Conservation (phyloP, 2,888 invertebrate genomes). For the Diarsia rubi region DNA sequence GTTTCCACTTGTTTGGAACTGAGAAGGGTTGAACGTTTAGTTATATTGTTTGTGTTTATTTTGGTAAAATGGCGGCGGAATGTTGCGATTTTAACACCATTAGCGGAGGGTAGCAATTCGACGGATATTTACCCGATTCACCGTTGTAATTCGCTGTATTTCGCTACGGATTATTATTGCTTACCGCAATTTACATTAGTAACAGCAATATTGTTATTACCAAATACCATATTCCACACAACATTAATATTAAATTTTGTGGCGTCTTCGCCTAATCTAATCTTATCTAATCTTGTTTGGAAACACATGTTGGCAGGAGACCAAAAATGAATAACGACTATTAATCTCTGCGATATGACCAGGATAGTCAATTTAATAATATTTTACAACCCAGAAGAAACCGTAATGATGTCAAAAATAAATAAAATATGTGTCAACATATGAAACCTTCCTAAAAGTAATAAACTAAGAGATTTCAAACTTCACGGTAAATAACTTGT, state of each 20-base stretch:
- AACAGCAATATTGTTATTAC: slow-evolving; percentile 36
- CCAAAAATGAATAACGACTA: slow-evolving; percentile 65
- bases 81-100: slow-evolving; percentile 24
- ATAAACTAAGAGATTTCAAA: slow-evolving; percentile 46
- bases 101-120: slow-evolving; percentile 28
- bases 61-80: slow-evolving; percentile 45
- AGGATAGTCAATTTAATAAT: slow-evolving; percentile 61
- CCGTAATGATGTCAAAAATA: slow-evolving; percentile 64
- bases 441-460: slow-evolving; percentile 28
- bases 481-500: slow-evolving; percentile 47
- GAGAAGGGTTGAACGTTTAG: slow-evolving; percentile 61
- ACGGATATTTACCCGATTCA: slow-evolving; percentile 31
- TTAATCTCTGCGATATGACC: slow-evolving; percentile 66
- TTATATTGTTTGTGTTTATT: slow-evolving; percentile 66
- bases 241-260: slow-evolving; percentile 60
- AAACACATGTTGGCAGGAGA: slow-evolving; percentile 62
- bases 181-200: slow-evolving; percentile 36
- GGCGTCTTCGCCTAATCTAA: slow-evolving; percentile 52
- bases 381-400: slow-evolving; percentile 54
- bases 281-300: slow-evolving; percentile 63
- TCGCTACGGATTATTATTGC: slow-evolving; percentile 15
- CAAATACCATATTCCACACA: slow-evolving; percentile 28
- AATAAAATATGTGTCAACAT: slow-evolving; percentile 50
- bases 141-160: slow-evolving; percentile 19
- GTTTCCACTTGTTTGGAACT: slow-evolving; percentile 72